These are phyloP conservation scores for Morelia viridis DNA, from an alignment of 2,797 vertebrate species.

Conservation along the genomic window DNA sequence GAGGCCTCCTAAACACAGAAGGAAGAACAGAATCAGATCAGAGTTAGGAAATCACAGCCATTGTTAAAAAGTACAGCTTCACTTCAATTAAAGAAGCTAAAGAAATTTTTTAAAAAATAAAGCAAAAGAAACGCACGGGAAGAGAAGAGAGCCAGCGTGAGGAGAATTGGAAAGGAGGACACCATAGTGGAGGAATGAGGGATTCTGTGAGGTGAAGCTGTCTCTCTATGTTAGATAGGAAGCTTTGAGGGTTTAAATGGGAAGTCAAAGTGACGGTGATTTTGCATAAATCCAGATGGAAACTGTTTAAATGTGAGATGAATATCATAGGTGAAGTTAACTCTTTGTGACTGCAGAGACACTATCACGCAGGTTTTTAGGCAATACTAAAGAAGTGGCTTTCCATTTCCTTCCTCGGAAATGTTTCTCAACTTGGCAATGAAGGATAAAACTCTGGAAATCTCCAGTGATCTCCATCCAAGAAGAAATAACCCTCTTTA, in stretches of 20 bases:
- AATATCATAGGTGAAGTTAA: neutral
- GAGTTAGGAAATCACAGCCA: no score
- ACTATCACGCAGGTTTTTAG: neutral
- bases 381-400: no score
- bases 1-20: neutral
- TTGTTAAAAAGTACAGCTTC: no score
- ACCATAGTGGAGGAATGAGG: neutral
- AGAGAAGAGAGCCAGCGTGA: neutral
- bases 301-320: fast-evolving
- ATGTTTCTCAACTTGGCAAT: no score
- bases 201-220: neutral
- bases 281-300: neutral
- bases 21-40: fast-evolving
- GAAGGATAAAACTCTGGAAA: no score
- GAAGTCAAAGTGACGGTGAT: fast-evolving
- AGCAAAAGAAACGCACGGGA: neutral
- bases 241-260: neutral
- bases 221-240: fast-evolving
- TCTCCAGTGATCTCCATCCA: no score
- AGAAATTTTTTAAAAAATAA: fast-evolving
- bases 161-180: neutral
- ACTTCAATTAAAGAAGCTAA: neutral
- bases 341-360: neutral
- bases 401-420: no score
- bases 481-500: no score